Conservation (phyloP, 2,888 invertebrate species). For the Sesamia inferens region DNA sequence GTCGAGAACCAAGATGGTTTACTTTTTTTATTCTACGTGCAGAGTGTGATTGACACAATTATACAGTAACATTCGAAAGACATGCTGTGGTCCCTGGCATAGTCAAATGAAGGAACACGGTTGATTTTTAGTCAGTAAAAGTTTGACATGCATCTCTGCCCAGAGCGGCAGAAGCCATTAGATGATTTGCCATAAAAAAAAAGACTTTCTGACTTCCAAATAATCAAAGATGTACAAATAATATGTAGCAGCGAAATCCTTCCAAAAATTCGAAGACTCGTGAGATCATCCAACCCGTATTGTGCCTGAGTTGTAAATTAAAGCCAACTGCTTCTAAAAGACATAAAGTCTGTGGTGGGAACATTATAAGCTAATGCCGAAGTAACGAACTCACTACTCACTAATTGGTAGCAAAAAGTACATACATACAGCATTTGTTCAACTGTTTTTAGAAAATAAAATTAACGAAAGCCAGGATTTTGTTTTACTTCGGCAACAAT, state of each 20-base stretch:
- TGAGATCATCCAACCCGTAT: neutral
- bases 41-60: too few relatives aligned
- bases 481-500: neutral
- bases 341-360: neutral
- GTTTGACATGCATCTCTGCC: too few relatives aligned
- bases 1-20: too few relatives aligned
- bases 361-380: neutral
- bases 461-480: neutral
- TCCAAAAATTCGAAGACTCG: neutral
- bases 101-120: too few relatives aligned
- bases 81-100: too few relatives aligned
- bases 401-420: neutral
- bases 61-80: too few relatives aligned
- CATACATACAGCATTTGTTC: too few relatives aligned
- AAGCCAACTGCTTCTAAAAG: neutral
- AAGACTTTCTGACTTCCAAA: neutral
- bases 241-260: neutral
- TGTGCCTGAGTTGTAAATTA: neutral
- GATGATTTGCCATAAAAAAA: too few relatives aligned
- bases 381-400: neutral
- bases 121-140: too few relatives aligned
- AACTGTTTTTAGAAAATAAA: neutral
- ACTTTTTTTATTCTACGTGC: too few relatives aligned
- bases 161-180: too few relatives aligned
- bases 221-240: neutral